Evolutionary conservation across 2,888 invertebrate species (phyloP).

Genomic region (Apotomis betuletana): DNA sequence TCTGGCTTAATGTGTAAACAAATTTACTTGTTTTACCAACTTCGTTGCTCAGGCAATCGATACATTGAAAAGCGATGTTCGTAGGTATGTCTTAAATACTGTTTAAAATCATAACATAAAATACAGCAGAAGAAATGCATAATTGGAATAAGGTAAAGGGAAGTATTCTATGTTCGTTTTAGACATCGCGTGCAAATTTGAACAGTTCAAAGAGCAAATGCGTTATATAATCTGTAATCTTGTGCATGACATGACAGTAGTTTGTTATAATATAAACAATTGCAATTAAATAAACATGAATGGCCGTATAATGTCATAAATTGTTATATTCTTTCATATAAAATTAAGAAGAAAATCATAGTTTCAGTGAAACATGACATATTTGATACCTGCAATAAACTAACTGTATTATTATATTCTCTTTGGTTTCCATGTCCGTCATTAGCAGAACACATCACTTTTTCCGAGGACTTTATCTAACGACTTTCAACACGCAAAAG

Average conservation of each 20-base stretch:
- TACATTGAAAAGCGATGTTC: background rate
- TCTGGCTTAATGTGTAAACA: slow-evolving; percentile 39
- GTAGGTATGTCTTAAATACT: background rate
- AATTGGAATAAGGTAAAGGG: background rate
- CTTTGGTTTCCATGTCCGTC: too few relatives aligned
- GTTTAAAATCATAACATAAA: background rate
- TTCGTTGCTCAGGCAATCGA: background rate
- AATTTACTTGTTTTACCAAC: background rate
- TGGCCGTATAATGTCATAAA: slow-evolving; percentile 14
- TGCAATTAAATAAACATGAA: slow-evolving; percentile 14
- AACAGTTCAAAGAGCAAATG: slow-evolving; percentile 29
- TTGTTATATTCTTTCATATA: too few relatives aligned
- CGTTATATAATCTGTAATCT: slow-evolving; percentile 35
- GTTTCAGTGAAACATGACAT: too few relatives aligned
- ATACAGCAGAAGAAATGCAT: too few relatives aligned
- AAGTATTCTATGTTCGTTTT: slow-evolving; percentile 3
- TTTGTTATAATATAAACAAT: slow-evolving; percentile 34
- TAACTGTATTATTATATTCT: too few relatives aligned
- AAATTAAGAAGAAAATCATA: too few relatives aligned
- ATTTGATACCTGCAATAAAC: too few relatives aligned
- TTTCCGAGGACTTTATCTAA: background rate
- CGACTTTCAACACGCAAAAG: background rate
- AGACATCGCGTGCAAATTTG: slow-evolving; percentile 30
- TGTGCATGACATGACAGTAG: slow-evolving; percentile 30
- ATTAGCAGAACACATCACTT: too few relatives aligned